Conservation (phyloP, 2,797 vertebrate genomes). For the Meda fulgida region DNA sequence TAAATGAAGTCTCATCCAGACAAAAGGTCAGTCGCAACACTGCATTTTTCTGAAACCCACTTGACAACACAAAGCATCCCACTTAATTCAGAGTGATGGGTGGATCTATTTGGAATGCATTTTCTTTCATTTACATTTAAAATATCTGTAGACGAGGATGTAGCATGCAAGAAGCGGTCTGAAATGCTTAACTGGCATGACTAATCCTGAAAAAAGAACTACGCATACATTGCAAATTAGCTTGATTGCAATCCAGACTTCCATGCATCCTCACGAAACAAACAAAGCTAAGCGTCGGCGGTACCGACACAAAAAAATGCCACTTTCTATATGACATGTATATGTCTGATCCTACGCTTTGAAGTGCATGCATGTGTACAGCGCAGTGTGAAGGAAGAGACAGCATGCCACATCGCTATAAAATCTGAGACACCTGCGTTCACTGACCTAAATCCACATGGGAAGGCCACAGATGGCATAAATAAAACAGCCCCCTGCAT, state of each 20-base stretch:
- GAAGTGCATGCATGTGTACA: neutral
- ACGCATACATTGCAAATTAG: slow-evolving; percentile 3
- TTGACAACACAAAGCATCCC: neutral
- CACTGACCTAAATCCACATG: slow-evolving; percentile 58
- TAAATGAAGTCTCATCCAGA: neutral
- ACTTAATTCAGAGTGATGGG: neutral
- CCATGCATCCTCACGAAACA: neutral
- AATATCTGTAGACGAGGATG: neutral
- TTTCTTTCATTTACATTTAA: slow-evolving; percentile 1
- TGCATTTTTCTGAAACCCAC: neutral
- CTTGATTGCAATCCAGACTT: neutral
- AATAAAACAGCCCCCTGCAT: slow-evolving; percentile 38
- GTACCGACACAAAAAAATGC: neutral
- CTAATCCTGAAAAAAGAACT: neutral
- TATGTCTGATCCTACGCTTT: neutral
- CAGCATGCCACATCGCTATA: neutral
- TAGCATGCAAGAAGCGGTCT: neutral
- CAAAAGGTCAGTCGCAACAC: neutral
- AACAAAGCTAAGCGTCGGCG: neutral
- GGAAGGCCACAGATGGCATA: slow-evolving; percentile 46
- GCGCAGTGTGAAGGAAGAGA: neutral
- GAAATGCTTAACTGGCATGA: neutral
- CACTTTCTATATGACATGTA: neutral
- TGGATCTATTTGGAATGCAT: neutral
- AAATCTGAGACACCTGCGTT: slow-evolving; percentile 48